Base-by-base conservation (phyloP, 2,113 vertebrate species). In the Carlito syrichta region DNA sequence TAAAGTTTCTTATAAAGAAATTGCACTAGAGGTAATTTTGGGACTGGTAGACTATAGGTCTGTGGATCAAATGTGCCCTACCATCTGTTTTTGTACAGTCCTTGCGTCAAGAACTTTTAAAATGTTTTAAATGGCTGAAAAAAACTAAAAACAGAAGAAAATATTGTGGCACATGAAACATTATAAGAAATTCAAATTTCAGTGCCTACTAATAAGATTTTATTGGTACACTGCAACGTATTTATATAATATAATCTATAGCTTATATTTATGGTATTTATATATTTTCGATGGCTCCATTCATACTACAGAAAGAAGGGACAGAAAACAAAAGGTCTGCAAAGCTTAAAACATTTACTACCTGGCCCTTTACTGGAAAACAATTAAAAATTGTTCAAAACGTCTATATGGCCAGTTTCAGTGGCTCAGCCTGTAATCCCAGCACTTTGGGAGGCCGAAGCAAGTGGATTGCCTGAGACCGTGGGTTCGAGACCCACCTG, bases 1-100 rank as follows among this genome's bases (percentile, higher is more conserved):
- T 22, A 84, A 93, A 48, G n/a, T 82, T 96, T 92, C 86, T 78
- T 86, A 3, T 71, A 58, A 81, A 90, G 27, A 69, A 93, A 93
- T 6, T 71, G 27, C 14, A 89, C 35, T 78, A 58, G 20, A 63
- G 5, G 17, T 83, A 78, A 94, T 74, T 63, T 45, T 66, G 14
- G 35, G 11, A n/a, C 40, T 86, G 45, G 23, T 22, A 63, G 90
- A 76, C 8, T 35, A 83, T 20, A 45, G 81, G 23, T 3, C 22
- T 38, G 13, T 3, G 19, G 38, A 50, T 50, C 89, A 84, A 79
- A 78, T 19, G 23, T 17, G 16, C 48, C 48, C 60, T 45, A 40
- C 27, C 3, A 4, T 40, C 56, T 94, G 58, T 48, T 88, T 92
- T 12, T 84, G 66, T 22, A 94, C 0, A 92, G 38, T 6, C 20